These are phyloP conservation scores for Drosophila subsilvestris DNA, from an alignment of 2,888 invertebrate genomes.

Conservation along the genomic window DNA sequence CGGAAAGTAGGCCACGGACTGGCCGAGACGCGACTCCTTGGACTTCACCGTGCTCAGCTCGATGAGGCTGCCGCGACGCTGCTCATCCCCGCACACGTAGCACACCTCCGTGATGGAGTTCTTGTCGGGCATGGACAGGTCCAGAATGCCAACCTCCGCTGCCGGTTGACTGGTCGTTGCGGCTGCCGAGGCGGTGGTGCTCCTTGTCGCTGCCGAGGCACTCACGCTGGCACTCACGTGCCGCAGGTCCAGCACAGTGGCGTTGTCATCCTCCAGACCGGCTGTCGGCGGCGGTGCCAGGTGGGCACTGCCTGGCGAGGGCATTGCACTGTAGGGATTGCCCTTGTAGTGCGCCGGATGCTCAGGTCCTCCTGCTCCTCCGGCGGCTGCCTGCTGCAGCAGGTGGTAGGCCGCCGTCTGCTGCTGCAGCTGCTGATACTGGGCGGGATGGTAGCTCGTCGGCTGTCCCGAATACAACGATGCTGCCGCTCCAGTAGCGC, in stretches of 20 bases:
- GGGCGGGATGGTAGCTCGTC: slow-evolving; percentile 62
- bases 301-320: slow-evolving; percentile 39
- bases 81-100: slow-evolving; percentile 95
- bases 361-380: slow-evolving; percentile 61
- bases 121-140: slow-evolving; percentile 96
- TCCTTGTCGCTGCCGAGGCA: slow-evolving; percentile 34
- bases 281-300: slow-evolving; percentile 46
- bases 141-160: slow-evolving; percentile 91
- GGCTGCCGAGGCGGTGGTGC: not conserved
- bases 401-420: slow-evolving; percentile 76
- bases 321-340: slow-evolving; percentile 75
- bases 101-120: slow-evolving; percentile 95
- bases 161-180: slow-evolving; percentile 62
- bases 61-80: slow-evolving; percentile 91
- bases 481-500: slow-evolving; percentile 40
- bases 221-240: slow-evolving; percentile 69
- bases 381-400: slow-evolving; percentile 69
- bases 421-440: slow-evolving; percentile 71
- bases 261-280: slow-evolving; percentile 75
- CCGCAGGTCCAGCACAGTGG: slow-evolving; percentile 83
- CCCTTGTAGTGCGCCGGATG: slow-evolving; percentile 71
- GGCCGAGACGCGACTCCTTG: slow-evolving; percentile 83
- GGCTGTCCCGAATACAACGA: slow-evolving; percentile 49
- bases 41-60: slow-evolving; percentile 88
- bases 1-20: slow-evolving; percentile 89